Base-by-base conservation (phyloP, 2,888 invertebrate species). In the Napeogenes sylphis region DNA sequence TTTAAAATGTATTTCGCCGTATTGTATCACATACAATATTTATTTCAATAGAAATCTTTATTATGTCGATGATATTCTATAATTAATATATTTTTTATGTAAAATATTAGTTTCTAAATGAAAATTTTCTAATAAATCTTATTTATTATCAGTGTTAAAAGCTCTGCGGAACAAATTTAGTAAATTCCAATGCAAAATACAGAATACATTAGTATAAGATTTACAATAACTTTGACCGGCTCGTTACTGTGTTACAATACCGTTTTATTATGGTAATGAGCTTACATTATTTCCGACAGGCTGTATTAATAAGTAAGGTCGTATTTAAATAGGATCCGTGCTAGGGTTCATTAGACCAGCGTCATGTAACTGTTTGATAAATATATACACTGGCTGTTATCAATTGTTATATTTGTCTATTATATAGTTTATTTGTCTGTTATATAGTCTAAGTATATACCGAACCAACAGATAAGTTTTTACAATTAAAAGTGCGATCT, bases 311-410 rank as follows among this genome's bases (percentile, higher is more conserved):
- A 71, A 69, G 66, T 53, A 68, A 73, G 77, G 73, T 74, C 73
- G 76, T 76, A 80, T 81, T 73, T 70, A 78, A 82, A 81, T 77
- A 73, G 72, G 64, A 63, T 63, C 53, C 64, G 66, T 66, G 65
- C 66, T 55, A 59, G 56, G 65, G 64, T 66, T 63, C 61, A 63
- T 67, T 67, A 65, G 65, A 62, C 64, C 64, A 59, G 57, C 56
- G 54, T 51, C 61, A 58, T 64, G 64, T 14, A 51, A 6, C 51
- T 12, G 30, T 8, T 3, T 30, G 51, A 51, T 51, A 30, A 30
- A 51, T 51, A 51, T 30, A 8, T 30, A 30, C 47, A 47, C 47
- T 47, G 5, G 47, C 47, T 47, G n/a, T 47, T 47, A 8, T n/a
- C 47, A 2, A 4, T n/a, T 13, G 47, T 47, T 14, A n/a, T 6